Base-by-base conservation (phyloP, 2,113 vertebrate genomes). In the Eonycteris spelaea region DNA sequence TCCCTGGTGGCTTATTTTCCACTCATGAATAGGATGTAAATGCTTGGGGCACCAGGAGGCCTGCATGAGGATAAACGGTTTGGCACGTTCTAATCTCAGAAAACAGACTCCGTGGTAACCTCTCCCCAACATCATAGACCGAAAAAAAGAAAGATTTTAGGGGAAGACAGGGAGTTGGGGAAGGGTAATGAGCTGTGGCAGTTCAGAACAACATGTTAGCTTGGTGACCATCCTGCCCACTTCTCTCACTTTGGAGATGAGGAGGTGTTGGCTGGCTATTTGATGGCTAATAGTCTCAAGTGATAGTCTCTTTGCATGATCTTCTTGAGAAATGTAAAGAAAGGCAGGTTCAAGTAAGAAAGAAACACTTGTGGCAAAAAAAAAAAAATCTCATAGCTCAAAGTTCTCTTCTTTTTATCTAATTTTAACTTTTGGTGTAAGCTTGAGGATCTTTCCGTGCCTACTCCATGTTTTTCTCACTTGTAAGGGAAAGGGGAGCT, bases 311-410 rank as follows among this genome's bases (percentile, higher is more conserved):
- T 94, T 89, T 73, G 48, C 35, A 5, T 77, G 28, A 85, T 35
- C 38, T 48, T 93, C 90, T 87, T 38, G 26, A 95, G 48, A 91
- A 93, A 77, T 59, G 18, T 88, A 63, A 93, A 91, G 73, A 68
- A 48, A 79, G 24, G 48, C 3, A 24, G 19, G 33, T 10, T 26
- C 26, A 70, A 83, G 2, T 22, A 19, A 55, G 82, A 84, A 71
- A 59, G 30, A n/a, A 73, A 43, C 8, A 22, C 14, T 22, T 40
- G 12, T 48, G 7, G 24, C 65, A 67, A 92, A 12, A 14, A 28
- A 28, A 67, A 92, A 12, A 14, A 28, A 28, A 14, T 71, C 57
- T 86, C 33, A 18, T 15, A 70, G 30, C 35, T 85, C 15, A 86
- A 74, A 96, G 45, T 45, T 13, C 30, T 53, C 16, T 67, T 77